These are phyloP conservation scores for Carassius auratus DNA, from an alignment of 2,113 vertebrate species.

Conservation along the genomic window DNA sequence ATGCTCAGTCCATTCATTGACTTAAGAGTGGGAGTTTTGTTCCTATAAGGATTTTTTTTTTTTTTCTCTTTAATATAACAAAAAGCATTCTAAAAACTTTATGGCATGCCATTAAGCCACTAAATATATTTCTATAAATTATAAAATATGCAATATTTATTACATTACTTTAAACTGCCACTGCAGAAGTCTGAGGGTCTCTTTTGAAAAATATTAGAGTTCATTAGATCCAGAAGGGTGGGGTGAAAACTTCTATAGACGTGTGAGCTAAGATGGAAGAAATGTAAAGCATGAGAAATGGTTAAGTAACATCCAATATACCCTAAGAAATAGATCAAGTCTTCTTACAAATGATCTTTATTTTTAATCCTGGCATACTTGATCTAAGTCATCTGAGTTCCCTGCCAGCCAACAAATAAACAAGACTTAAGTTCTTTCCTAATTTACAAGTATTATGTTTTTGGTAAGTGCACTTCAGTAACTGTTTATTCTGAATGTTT, in stretches of 20 bases:
- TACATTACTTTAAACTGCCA: neutral
- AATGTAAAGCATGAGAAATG: slow-evolving; percentile 45
- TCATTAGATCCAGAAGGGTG: neutral
- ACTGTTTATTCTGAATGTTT: slow-evolving; percentile 11
- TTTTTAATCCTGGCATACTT: slow-evolving; percentile 50
- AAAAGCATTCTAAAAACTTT: neutral
- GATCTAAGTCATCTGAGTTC: slow-evolving; percentile 8
- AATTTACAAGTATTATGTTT: neutral
- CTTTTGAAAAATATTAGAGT: slow-evolving; percentile 25
- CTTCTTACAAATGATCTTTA: slow-evolving; percentile 68
- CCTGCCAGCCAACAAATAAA: slow-evolving; percentile 27
- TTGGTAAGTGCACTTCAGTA: neutral
- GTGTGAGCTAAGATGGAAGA: slow-evolving; percentile 29
- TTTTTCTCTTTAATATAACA: neutral
- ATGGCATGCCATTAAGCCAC: neutral
- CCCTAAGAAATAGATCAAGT: slow-evolving; percentile 65
- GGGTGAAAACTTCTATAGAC: neutral
- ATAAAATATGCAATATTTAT: neutral
- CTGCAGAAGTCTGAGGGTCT: neutral
- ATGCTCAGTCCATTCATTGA: neutral
- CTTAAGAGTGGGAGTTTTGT: neutral
- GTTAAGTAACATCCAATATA: slow-evolving; percentile 64
- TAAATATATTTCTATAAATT: neutral
- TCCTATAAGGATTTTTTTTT: neutral
- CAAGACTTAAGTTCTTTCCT: slow-evolving; percentile 5